Evolutionary conservation across 2,888 invertebrate genomes (phyloP), one percentile per base, ranked within the genome.

Genomic region (Syrista parreyssii): DNA sequence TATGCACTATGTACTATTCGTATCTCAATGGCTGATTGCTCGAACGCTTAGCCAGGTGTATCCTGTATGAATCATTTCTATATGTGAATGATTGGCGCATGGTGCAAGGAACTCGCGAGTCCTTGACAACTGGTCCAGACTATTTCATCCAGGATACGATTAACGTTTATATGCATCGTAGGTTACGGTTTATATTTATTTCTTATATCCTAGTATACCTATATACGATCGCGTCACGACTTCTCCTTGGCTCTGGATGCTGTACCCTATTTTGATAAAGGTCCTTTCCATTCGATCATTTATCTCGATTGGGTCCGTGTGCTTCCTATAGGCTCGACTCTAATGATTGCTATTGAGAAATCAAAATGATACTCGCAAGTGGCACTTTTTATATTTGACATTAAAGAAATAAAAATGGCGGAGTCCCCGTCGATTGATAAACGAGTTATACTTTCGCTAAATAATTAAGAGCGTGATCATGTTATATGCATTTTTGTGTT

Each of bases 281-380:
- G 71, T 71, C 33, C 31, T 71, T 71, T 71, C 71, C 71, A 15
- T 33, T 71, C 71, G 71, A 71, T 33, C 12, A 31, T 71, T 71
- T 71, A 71, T 71, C 33, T 71, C 55, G 55, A 55, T 9, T 15
- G 55, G 15, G 23, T 55, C 55, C 55, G 55, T 9, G 9, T 55
- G 55, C 23, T 55, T 23, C 55, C 55, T 23, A 23, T 15, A 40
- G 40, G 6, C 15, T 55, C 55, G 1, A 23, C 23, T 6, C 55
- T 55, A 55, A 55, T 23, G 55, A 55, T 55, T 23, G 15, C 23
- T 23, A 55, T 55, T 55, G 55, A 55, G 55, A 55, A 55, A 55
- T 55, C 55, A 55, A 55, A 55, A 23, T 55, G 15, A 55, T 55
- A 55, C 55, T 9, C 9, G 15, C 55, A 23, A 55, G 23, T 23